Conservation (phyloP, 1,140 invertebrate species). For the Sinella curviseta region DNA sequence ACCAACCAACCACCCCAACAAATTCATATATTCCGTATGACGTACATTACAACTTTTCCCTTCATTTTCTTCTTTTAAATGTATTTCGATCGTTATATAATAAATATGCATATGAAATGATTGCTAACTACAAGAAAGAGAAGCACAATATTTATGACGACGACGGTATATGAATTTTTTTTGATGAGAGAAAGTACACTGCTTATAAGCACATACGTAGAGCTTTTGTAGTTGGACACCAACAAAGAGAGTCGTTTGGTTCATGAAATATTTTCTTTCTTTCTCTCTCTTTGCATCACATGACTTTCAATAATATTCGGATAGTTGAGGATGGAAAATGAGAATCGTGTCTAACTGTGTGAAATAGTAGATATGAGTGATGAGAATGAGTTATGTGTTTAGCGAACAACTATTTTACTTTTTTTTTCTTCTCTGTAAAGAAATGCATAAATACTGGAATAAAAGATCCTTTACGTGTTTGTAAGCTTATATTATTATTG, state of each 20-base stretch:
- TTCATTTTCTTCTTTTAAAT: too few relatives aligned
- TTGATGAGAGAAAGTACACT: too few relatives aligned
- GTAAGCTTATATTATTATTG: neutral
- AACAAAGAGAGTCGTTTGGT: neutral
- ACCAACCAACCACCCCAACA: too few relatives aligned
- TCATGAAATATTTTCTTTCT: neutral
- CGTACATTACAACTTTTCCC: too few relatives aligned
- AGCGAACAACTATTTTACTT: neutral
- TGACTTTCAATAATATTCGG: neutral
- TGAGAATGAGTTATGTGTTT: neutral
- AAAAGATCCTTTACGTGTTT: neutral
- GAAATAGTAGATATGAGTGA: neutral
- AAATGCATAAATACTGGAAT: neutral
- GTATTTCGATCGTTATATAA: neutral
- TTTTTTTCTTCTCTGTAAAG: too few relatives aligned
- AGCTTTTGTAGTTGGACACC: neutral
- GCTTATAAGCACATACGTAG: too few relatives aligned
- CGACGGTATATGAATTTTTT: neutral
- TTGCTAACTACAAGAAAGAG: neutral
- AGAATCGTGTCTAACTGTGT: neutral
- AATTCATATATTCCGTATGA: too few relatives aligned
- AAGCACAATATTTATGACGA: neutral
- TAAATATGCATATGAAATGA: conserved; percentile 17
- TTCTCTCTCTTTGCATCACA: neutral
- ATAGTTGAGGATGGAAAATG: neutral